Conservation (phyloP, 2,797 vertebrate species). For the Lophius americanus region DNA sequence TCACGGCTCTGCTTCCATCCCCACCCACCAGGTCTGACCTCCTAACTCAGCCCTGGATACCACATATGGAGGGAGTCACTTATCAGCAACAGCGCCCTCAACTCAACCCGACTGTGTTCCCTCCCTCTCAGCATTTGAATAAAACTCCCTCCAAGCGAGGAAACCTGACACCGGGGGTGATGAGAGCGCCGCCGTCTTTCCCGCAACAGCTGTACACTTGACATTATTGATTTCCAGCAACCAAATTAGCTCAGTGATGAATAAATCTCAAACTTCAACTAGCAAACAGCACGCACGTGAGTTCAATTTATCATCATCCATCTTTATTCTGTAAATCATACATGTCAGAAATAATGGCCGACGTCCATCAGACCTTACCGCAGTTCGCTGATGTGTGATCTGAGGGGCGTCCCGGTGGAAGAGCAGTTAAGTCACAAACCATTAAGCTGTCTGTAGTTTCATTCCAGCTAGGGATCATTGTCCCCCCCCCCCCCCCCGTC, state of each 20-base stretch:
- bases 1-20: constrained; percentile 27
- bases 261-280: constrained; percentile 18
- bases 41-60: neutral
- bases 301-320: too few species aligned
- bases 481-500: too few species aligned
- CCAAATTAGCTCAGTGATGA: constrained; percentile 42
- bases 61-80: constrained; percentile 5
- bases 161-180: constrained; percentile 51
- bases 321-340: neutral
- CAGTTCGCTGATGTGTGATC: neutral
- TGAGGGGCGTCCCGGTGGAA: neutral
- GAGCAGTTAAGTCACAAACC: neutral
- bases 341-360: neutral
- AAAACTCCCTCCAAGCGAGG: constrained; percentile 28
- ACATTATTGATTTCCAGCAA: constrained; percentile 37
- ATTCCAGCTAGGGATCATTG: neutral
- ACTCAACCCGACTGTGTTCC: constrained; percentile 18
- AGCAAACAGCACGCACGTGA: neutral
- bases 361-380: neutral
- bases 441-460: neutral
- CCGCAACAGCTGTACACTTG: constrained; percentile 50
- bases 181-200: constrained; percentile 31
- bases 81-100: constrained; percentile 32
- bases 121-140: constrained; percentile 28
- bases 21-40: constrained; percentile 21